These are phyloP conservation scores for Harpagifer antarcticus DNA, from an alignment of 2,797 vertebrate genomes.

Conservation along the genomic window DNA sequence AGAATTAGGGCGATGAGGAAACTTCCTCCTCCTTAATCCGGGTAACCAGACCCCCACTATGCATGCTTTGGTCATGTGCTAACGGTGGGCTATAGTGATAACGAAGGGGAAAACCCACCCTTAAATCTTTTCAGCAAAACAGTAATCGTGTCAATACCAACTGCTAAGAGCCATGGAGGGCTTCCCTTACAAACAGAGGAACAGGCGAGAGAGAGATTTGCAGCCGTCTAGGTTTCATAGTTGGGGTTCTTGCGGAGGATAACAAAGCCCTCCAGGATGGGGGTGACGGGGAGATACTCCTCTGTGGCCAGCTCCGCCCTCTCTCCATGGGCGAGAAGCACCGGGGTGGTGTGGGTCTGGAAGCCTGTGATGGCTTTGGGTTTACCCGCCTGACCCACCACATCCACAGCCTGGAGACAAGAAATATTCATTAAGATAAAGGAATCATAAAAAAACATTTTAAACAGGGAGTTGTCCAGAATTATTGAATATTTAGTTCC, in stretches of 20 bases:
- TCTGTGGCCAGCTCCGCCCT: conserved; percentile 97
- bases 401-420: conserved; percentile 91
- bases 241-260: conserved; percentile 98
- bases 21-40: conserved; percentile 31
- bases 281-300: conserved; percentile 94
- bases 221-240: conserved; percentile 93
- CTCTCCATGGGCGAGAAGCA: conserved; percentile 95
- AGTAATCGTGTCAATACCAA: conserved; percentile 67
- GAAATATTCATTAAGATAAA: no score
- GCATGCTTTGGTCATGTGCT: conserved; percentile 43
- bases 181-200: conserved; percentile 48
- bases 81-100: no score
- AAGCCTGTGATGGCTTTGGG: conserved; percentile 99
- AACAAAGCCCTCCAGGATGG: conserved; percentile 97
- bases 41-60: conserved; percentile 53
- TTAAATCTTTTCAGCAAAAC: conserved; percentile 60
- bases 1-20: conserved; percentile 48
- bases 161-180: conserved; percentile 57
- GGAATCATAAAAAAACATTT: background rate
- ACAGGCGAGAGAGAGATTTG: conserved; percentile 7
- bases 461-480: background rate
- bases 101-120: conserved; percentile 43
- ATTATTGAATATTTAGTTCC: background rate
- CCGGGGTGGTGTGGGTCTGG: conserved; percentile 98
- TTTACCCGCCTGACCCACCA: conserved; percentile 97